These are phyloP conservation scores for Ceyx cyanopectus DNA, from an alignment of 2,113 vertebrate species.

Conservation along the genomic window DNA sequence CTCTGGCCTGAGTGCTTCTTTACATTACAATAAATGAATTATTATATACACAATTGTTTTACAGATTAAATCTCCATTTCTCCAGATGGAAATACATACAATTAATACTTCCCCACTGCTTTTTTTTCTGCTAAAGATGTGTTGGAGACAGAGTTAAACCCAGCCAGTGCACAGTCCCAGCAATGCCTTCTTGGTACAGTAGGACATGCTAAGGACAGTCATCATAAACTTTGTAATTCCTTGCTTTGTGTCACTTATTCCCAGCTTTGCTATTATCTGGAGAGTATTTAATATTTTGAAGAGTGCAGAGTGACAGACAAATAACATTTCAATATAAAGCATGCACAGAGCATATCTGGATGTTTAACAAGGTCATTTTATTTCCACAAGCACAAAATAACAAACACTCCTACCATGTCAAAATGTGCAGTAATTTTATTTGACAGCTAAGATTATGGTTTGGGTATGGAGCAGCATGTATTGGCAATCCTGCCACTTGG, in stretches of 20 bases:
- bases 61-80: not conserved
- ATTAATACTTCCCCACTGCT: not conserved
- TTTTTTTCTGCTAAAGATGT: not conserved
- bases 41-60: not conserved
- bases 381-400: conserved; percentile 46
- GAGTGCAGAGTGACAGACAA: not conserved
- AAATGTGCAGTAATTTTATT: conserved; percentile 57
- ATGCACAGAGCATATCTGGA: conserved; percentile 2
- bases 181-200: not conserved
- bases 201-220: not conserved
- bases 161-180: not conserved
- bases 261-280: not conserved
- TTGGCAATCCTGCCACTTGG: conserved; percentile 54
- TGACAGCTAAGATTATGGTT: conserved; percentile 61
- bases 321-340: not conserved
- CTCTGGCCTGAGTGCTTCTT: not conserved
- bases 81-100: not conserved
- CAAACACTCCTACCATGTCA: conserved; percentile 25
- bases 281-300: conserved; percentile 7
- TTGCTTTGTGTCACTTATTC: not conserved
- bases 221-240: not conserved
- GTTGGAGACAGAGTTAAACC: not conserved
- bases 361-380: conserved; percentile 46
- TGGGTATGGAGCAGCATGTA: conserved; percentile 38
- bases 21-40: not conserved